Base-by-base conservation (phyloP, 2,113 vertebrate species). In the Hoplias malabaricus region DNA sequence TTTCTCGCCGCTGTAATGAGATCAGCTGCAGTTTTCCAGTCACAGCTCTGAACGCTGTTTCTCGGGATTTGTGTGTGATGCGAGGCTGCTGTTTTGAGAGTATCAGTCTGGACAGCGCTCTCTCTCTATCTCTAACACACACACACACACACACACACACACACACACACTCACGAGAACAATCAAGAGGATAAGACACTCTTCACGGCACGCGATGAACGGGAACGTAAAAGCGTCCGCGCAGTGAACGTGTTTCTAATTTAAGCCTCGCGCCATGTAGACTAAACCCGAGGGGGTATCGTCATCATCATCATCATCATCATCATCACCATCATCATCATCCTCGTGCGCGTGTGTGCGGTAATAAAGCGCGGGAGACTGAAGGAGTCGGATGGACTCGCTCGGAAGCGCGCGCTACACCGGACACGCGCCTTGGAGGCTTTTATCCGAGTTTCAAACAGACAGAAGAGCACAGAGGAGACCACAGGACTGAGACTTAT, bases 221-320 rank as follows among this genome's bases (percentile, higher is more conserved):
- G 67, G 86, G 84, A 83, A 89, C 79, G 79, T 80, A 81, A 69
- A 79, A 77, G 86, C 76, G 72, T 21, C 19, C 14, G 23, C 70
- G 63, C 76, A 85, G 69, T 80, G 81, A 83, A 80, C 85, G 83
- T 71, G 81, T 86, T 87, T 83, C 84, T 86, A 87, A 85, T 87
- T 86, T 86, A 86, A 87, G 86, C 84, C 80, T 69, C 76, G 81
- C 73, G 65, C 57, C 29, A 62, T 62, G 75, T 79, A 84, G 86
- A 87, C 80, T 90, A 85, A 90, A 82, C 83, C 43, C 78, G 84
- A 83, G 61, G 92, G 92, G 93, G 93, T 91, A 80, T 81, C 85
- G 9, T 53, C 48, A 53, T 53, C 48, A 53, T 16, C 48, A 53
- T 19, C n/a, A 53, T 10, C 48, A 53, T 23, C 48, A 53, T 10